Conservation (phyloP, 30 jellyfish, hydroid and myxozoan species). For the Aurelia sp. region DNA sequence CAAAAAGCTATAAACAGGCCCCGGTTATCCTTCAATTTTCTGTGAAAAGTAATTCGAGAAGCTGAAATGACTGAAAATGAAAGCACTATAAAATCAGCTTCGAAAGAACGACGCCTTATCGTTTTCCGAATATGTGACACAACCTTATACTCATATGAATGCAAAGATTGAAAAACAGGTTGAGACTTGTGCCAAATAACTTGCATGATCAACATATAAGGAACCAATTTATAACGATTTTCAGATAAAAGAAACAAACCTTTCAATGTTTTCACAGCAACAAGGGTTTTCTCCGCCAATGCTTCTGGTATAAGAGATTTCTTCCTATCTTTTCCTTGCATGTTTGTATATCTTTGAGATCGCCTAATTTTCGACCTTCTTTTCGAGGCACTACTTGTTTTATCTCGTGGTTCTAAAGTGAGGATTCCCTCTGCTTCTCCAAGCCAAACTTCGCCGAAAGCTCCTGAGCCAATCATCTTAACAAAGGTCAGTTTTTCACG, state of each 20-base stretch:
- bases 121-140: too few relatives aligned
- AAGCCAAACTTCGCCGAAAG: conserved; percentile 94
- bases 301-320: conserved; percentile 14
- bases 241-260: conserved; percentile 47
- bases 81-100: too few relatives aligned
- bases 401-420: conserved; percentile 61
- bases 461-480: conserved; percentile 93
- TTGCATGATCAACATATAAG: too few relatives aligned
- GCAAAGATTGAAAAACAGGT: too few relatives aligned
- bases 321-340: conserved; percentile 15
- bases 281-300: conserved; percentile 67
- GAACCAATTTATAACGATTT: too few relatives aligned
- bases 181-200: too few relatives aligned
- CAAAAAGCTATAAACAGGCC: too few relatives aligned
- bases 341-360: conserved; percentile 40
- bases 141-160: too few relatives aligned
- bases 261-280: conserved; percentile 97
- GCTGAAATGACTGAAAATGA: too few relatives aligned
- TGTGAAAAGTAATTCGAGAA: too few relatives aligned
- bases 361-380: conserved; percentile 50
- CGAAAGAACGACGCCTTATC: too few relatives aligned
- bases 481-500: conserved; percentile 78
- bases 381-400: conserved; percentile 51
- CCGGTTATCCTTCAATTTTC: too few relatives aligned
- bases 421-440: conserved; percentile 95